Conservation (phyloP, 2,888 invertebrate genomes). For the Pandemis corylana region DNA sequence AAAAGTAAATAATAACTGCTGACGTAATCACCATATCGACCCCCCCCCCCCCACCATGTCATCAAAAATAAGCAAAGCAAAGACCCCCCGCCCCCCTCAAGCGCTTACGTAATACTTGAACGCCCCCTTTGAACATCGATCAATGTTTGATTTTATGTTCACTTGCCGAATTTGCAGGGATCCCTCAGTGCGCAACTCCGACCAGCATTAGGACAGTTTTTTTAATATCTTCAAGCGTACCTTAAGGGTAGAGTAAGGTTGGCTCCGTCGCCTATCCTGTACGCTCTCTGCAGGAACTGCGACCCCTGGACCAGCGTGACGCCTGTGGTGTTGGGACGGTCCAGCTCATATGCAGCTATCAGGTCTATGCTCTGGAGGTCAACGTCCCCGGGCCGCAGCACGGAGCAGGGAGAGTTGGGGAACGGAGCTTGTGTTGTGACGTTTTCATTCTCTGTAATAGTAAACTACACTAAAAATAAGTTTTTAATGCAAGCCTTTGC, state of each 20-base stretch:
- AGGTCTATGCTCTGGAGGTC: conserved; percentile 93
- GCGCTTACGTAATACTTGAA: too few species aligned
- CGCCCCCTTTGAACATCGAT: too few species aligned
- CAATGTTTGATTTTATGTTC: too few species aligned
- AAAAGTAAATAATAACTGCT: too few species aligned
- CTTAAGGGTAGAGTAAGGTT: conserved; percentile 90
- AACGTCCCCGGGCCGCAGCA: conserved; percentile 87
- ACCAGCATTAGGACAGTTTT: neutral
- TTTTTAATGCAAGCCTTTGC: too few species aligned
- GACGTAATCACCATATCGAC: too few species aligned
- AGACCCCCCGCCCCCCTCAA: too few species aligned
- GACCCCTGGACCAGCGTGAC: conserved; percentile 90
- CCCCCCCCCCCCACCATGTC: too few species aligned
- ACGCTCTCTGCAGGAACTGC: conserved; percentile 91
- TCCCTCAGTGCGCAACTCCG: too few species aligned
- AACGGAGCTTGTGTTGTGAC: conserved; percentile 56
- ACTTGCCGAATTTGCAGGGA: too few species aligned
- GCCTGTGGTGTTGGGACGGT: conserved; percentile 87
- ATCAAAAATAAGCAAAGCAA: too few species aligned
- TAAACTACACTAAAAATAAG: neutral
- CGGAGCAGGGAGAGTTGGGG: conserved; percentile 61
- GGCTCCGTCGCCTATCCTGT: conserved; percentile 89
- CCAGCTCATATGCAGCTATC: conserved; percentile 90
- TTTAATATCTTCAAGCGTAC: conserved; percentile 68
- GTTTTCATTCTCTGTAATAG: conserved; percentile 51